phyloP scores from a whole-genome alignment of 2,113 vertebrate genomes.

The Seriola rivoliana region DNA sequence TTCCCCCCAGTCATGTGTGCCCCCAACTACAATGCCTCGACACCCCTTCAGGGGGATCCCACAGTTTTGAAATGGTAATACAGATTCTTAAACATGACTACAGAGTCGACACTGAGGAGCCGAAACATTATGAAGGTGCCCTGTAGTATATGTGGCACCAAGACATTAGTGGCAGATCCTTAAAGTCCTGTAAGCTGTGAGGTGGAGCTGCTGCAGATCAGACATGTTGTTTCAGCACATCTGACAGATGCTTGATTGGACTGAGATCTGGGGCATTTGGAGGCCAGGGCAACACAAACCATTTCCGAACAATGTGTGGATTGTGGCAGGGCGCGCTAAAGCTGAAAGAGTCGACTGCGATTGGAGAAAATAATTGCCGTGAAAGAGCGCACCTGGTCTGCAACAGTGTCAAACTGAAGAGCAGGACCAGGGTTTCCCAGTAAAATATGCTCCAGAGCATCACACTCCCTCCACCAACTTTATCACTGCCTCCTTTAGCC shows the following conservation, averaged over 20 bases:
- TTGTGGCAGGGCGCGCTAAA: background rate
- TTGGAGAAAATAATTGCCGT: background rate
- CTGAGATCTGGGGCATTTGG: constrained; percentile 7
- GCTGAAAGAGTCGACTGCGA: background rate
- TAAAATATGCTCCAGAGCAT: background rate
- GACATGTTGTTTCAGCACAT: constrained; percentile 21
- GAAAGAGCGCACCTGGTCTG: background rate
- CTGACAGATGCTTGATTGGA: background rate
- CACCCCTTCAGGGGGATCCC: background rate
- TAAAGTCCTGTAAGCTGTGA: background rate
- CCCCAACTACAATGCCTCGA: background rate
- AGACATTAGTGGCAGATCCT: background rate
- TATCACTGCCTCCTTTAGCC: background rate
- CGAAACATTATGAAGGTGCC: background rate
- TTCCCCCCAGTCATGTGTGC: background rate
- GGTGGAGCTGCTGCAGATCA: background rate
- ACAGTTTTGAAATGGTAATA: background rate
- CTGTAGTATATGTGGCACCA: constrained; percentile 2
- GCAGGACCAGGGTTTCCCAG: background rate
- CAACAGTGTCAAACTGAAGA: background rate
- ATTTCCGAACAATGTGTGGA: background rate
- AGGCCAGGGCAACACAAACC: background rate
- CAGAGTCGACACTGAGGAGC: background rate
- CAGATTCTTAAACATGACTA: background rate
- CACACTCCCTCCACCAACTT: background rate